phyloP scores from a whole-genome alignment of 35 echinoderm and acorn worm species.

The Apostichopus japonicus region DNA sequence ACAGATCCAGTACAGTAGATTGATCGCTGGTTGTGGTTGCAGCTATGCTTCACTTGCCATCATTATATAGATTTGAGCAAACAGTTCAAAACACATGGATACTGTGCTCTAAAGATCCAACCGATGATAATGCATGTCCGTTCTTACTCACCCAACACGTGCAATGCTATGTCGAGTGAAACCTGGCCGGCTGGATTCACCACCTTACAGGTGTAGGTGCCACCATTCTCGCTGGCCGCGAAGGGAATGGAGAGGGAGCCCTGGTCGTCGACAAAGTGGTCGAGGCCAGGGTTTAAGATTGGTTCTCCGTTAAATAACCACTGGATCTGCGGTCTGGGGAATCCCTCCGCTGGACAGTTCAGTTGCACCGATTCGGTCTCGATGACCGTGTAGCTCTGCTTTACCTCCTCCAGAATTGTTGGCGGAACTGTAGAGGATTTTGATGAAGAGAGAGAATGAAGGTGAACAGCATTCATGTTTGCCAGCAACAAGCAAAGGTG shows the following conservation, averaged over 20 bases:
- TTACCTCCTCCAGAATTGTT: constrained; percentile 22
- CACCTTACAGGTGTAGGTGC: constrained; percentile 81
- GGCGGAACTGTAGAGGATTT: constrained; percentile 67
- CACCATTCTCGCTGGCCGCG: constrained; percentile 64
- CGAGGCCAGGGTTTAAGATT: constrained; percentile 60
- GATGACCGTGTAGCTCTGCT: constrained; percentile 63
- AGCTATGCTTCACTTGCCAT: no score
- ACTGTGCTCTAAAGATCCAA: no score
- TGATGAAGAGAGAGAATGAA: no score
- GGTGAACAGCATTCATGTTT: no score
- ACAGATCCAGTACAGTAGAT: no score
- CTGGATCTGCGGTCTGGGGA: constrained; percentile 68
- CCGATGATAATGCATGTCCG: no score
- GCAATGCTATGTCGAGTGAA: constrained; percentile 64
- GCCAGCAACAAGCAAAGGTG: no score
- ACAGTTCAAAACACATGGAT: no score
- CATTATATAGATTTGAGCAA: no score
- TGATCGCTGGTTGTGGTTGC: no score
- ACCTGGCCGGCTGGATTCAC: constrained; percentile 69
- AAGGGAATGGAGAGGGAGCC: constrained; percentile 62
- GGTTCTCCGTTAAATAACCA: constrained; percentile 82
- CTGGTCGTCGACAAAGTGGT: constrained; percentile 57
- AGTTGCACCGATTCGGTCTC: constrained; percentile 63
- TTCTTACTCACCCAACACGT: constrained; percentile 74
- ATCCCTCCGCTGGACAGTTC: constrained; percentile 70